Base-by-base conservation (phyloP, 2,797 vertebrate genomes). In the Mionectes olivaceus region DNA sequence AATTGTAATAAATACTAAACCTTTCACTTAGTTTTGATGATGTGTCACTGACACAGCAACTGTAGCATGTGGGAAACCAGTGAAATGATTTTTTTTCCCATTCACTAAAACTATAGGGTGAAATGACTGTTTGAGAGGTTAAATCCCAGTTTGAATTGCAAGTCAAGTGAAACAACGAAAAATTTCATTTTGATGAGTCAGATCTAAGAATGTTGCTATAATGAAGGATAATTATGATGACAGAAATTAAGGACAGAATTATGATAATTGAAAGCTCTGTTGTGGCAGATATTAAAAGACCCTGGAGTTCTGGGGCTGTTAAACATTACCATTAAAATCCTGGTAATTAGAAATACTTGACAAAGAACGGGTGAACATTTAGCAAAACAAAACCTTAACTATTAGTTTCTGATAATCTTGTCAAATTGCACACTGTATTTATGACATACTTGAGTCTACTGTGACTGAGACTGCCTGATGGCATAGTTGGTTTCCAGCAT, bases 211-310 rank as follows among this genome's bases (percentile, higher is more conserved):
- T 91, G 83, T 93, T 97, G 77, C 87, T 94, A 87, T 94, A 97
- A 97, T 96, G 94, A 96, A 95, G 84, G 87, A 78, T 96, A 97
- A 98, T 97, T 97, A 96, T 85, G 91, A 90, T 97, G 97, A 97
- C 27, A 63, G 96, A 97, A 97, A 97, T 96, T 96, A 97, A 94
- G 94, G 96, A 96, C 88, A 89, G 83, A 97, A 97, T 97, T 97
- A 95, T 64, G 83, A 94, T 97, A 97, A 98, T 96, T 97, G 96
- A 97, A 97, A 96, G 94, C 84, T 96, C 93, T 96, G 75, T 56
- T 21, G 91, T 97, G 96, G 96, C 93, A 97, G 95, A 95, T 96
- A 97, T 94, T 97, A 68, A 78, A 93, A 97, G 95, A 97, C 87
- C 95, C 95, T 64, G 30, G 87, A 96, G 95, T 97, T 97, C 90